Base-by-base conservation (phyloP, 2,113 vertebrate species). In the Epinephelus fuscoguttatus region DNA sequence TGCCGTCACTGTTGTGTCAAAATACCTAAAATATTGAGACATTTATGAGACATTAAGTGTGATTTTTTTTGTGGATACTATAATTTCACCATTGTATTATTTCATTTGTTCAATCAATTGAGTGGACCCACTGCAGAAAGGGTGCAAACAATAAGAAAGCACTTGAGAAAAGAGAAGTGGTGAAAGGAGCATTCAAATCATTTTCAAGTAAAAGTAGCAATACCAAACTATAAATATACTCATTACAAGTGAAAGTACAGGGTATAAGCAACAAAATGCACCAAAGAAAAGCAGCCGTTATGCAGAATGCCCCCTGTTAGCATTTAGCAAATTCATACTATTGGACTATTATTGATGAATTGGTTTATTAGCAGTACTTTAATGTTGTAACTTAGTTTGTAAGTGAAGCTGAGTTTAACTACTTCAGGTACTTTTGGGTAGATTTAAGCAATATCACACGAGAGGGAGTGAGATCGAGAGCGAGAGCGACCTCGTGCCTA, bases 21-120 rank as follows among this genome's bases (percentile, higher is more conserved):
- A 83, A 59, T 42, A 40, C 78, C 27, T 69, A 10, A 82, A 75
- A 81, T 73, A 79, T 70, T 55, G 57, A 90, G 72, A 88, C 50
- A 52, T 85, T 83, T 78, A 62, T 72, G 50, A 49, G 53, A 45
- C 42, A 45, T 45, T 17, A 23, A 75, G 55, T 67, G 37, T 71
- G 60, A 27, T 7, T 74, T 18, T 33, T 61, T 69, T 50, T 14
- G 47, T 40, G n/a, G 14, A 42, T 60, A 25, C 55, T 37, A 0
- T 57, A 6, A 47, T 84, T 82, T 66, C 17, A 52, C 40, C 42
- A 42, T 40, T 47, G 5, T 56, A 14, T 78, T 27, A 60, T 83
- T 55, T 56, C 0, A 47, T 73, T 75, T 50, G 53, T 67, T 76
- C 27, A 71, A 47, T 27, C 27, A 4, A 60, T 25, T 18, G 7